Conservation (phyloP, 2,113 vertebrate genomes). For the Tympanuchus pallidicinctus region DNA sequence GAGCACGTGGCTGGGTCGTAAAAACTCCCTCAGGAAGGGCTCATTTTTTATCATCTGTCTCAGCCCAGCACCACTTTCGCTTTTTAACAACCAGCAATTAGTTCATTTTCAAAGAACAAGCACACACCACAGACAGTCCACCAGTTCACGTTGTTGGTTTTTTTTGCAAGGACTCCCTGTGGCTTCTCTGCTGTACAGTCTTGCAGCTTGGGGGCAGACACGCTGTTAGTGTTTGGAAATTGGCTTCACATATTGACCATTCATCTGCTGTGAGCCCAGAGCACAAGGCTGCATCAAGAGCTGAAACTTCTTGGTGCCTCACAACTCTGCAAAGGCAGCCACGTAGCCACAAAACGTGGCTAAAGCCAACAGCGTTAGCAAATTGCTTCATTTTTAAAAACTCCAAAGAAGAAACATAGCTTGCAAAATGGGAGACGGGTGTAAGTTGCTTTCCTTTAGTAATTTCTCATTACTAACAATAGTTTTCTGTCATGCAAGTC, state of each 20-base stretch:
- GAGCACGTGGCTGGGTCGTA: fast-evolving
- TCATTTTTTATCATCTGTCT: neutral
- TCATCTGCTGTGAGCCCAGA: neutral
- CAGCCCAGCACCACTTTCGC: neutral
- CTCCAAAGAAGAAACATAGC: neutral
- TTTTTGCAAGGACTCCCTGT: neutral
- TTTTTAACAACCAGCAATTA: neutral
- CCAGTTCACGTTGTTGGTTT: neutral
- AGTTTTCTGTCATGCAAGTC: conserved; percentile 13
- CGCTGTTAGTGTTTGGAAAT: neutral
- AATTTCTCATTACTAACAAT: conserved; percentile 30
- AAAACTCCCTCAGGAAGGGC: neutral
- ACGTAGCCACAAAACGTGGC: neutral
- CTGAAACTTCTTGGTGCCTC: fast-evolving
- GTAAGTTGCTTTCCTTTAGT: neutral
- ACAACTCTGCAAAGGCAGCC: neutral
- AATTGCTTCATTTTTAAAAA: neutral
- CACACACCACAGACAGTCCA: neutral
- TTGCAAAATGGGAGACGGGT: neutral
- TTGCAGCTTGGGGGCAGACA: neutral
- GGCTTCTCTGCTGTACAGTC: neutral
- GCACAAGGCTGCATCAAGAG: neutral
- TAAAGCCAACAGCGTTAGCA: fast-evolving
- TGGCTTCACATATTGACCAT: neutral
- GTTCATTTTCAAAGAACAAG: neutral